A percentile compares a stretch with the other conserved stretches of the same genome.
Conservation (phyloP, 2,888 invertebrate species). For the Pseudococcus viburni region DNA sequence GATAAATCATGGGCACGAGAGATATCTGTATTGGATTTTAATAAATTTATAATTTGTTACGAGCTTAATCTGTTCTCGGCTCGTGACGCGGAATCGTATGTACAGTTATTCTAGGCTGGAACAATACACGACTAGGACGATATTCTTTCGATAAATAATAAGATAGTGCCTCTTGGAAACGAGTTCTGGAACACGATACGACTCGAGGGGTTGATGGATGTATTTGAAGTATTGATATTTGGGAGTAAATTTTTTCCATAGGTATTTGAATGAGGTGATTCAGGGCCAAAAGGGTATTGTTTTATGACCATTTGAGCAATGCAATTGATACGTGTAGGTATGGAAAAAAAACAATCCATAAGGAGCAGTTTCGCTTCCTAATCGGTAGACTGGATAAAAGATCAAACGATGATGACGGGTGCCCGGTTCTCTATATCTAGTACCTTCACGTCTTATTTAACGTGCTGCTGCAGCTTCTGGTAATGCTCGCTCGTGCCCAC, state of each 20-base stretch:
- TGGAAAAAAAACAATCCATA: neutral
- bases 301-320: too few relatives aligned
- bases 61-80: slow-evolving; percentile 14
- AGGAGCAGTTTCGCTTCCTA: slow-evolving; percentile 25
- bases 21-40: neutral
- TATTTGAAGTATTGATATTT: too few relatives aligned
- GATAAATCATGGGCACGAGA: neutral
- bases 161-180: neutral
- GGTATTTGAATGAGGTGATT: too few relatives aligned
- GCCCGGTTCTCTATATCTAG: neutral
- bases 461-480: neutral
- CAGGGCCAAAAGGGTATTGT: too few relatives aligned
- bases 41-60: neutral
- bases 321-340: neutral
- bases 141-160: neutral
- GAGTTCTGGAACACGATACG: neutral
- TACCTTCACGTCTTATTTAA: neutral
- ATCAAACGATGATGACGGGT: neutral
- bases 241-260: too few relatives aligned
- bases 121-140: neutral
- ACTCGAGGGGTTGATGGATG: neutral
- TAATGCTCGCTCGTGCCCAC: neutral
- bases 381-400: neutral
- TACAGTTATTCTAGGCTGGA: neutral
- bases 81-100: neutral